Evolutionary conservation across 2,113 vertebrate species (phyloP).

Genomic region (Ceuthmochares aereus): DNA sequence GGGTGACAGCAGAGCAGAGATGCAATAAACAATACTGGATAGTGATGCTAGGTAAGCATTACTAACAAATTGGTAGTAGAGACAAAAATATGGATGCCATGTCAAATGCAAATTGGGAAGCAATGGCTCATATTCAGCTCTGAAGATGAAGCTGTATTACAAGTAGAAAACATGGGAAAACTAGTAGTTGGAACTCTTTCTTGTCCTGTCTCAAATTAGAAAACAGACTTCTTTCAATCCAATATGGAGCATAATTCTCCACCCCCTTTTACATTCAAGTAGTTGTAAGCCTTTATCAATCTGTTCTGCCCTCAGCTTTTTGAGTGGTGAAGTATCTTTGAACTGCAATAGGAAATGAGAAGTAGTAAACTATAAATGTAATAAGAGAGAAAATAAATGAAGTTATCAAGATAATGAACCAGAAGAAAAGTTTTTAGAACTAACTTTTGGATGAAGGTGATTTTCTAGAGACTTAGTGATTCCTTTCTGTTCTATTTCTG

Average conservation of each 20-base stretch:
- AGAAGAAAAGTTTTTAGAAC: neutral
- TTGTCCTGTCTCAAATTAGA: neutral
- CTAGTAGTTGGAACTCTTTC: neutral
- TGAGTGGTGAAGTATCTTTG: neutral
- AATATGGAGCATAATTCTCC: neutral
- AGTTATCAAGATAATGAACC: neutral
- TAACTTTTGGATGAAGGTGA: neutral
- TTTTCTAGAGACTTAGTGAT: neutral
- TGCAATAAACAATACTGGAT: neutral
- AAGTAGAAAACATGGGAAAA: accelerated
- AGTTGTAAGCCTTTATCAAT: neutral
- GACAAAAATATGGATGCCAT: no score
- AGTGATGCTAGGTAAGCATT: neutral
- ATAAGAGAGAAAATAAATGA: neutral
- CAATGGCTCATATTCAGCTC: neutral
- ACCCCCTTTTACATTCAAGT: neutral
- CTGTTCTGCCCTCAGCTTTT: neutral
- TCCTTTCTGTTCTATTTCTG: neutral
- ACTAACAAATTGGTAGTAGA: neutral
- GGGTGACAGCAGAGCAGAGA: accelerated
- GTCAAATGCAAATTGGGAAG: neutral
- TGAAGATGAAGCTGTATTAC: neutral
- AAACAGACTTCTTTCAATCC: neutral
- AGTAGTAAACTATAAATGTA: neutral
- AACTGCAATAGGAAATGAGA: neutral